A percentile compares a stretch with the other conserved stretches of the same genome.
phyloP scores from a whole-genome alignment of 2,113 vertebrate genomes.

The Herpetotheres cachinnans region DNA sequence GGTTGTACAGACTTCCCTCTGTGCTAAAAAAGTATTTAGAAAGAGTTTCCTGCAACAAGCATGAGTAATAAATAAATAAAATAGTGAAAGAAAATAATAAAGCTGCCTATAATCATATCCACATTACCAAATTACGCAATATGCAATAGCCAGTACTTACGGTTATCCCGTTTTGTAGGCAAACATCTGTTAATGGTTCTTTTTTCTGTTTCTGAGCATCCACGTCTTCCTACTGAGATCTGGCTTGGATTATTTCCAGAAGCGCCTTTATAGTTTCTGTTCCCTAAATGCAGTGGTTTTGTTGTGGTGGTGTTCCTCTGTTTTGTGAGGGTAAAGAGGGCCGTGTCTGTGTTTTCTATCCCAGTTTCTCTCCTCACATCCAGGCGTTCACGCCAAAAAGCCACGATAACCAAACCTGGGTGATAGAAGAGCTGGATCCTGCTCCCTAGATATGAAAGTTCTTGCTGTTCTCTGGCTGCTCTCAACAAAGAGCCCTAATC shows the following conservation, averaged over 20 bases:
- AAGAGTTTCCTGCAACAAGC: background rate
- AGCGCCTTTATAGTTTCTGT: constrained; percentile 4
- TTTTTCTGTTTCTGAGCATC: constrained; percentile 6
- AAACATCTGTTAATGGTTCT: constrained; percentile 3
- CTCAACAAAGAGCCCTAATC: background rate
- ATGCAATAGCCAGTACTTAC: background rate
- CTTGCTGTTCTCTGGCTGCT: background rate
- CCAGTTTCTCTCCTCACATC: background rate
- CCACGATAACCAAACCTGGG: background rate
- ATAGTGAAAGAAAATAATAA: background rate
- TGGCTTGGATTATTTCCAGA: constrained; percentile 29
- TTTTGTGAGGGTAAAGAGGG: background rate
- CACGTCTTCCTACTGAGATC: background rate
- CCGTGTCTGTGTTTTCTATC: background rate
- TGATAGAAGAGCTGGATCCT: background rate
- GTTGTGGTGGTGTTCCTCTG: background rate
- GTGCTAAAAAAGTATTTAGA: background rate
- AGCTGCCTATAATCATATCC: background rate
- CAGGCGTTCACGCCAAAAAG: background rate
- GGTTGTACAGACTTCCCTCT: background rate
- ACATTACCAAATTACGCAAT: background rate
- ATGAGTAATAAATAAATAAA: background rate
- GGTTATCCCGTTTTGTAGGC: background rate
- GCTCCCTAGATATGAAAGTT: background rate
- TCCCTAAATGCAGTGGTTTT: background rate